These are phyloP conservation scores for Tanaodytes sp. DNA, from an alignment of 2,888 invertebrate genomes.

Conservation along the genomic window DNA sequence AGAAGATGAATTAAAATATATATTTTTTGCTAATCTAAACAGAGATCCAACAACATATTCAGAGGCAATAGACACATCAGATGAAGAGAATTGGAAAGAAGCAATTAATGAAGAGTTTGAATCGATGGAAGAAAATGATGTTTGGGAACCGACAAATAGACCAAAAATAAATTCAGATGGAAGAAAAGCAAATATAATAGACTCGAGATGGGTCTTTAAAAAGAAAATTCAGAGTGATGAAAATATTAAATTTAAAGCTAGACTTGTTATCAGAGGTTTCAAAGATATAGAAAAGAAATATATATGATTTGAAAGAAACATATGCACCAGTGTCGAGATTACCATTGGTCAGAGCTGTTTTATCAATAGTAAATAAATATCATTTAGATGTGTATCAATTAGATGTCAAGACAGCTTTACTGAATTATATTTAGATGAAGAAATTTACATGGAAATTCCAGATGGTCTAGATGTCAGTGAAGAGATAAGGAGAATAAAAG, in stretches of 20 bases:
- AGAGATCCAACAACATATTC: conserved; percentile 25
- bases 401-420: conserved; percentile 31
- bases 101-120: conserved; percentile 41
- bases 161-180: conserved; percentile 1
- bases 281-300: conserved; percentile 47
- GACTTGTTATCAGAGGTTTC: conserved; percentile 50
- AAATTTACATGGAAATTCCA: too few relatives aligned
- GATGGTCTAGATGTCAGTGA: neutral
- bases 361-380: conserved; percentile 37
- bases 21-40: conserved; percentile 13
- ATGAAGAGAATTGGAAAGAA: conserved; percentile 29
- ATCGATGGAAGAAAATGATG: conserved; percentile 32
- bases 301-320: conserved; percentile 43
- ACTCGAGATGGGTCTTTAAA: conserved; percentile 50
- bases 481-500: conserved; percentile 7
- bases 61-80: conserved; percentile 32
- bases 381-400: conserved; percentile 23
- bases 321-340: conserved; percentile 30
- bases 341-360: conserved; percentile 32
- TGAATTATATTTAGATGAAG: conserved; percentile 17
- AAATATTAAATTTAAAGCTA: conserved; percentile 29
- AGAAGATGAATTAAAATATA: conserved; percentile 21
- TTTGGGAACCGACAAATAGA: conserved; percentile 33
- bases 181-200: neutral
- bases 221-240: conserved; percentile 36